Evolutionary conservation across 2,113 vertebrate genomes (phyloP).

Genomic region (Copsychus sechellarum): DNA sequence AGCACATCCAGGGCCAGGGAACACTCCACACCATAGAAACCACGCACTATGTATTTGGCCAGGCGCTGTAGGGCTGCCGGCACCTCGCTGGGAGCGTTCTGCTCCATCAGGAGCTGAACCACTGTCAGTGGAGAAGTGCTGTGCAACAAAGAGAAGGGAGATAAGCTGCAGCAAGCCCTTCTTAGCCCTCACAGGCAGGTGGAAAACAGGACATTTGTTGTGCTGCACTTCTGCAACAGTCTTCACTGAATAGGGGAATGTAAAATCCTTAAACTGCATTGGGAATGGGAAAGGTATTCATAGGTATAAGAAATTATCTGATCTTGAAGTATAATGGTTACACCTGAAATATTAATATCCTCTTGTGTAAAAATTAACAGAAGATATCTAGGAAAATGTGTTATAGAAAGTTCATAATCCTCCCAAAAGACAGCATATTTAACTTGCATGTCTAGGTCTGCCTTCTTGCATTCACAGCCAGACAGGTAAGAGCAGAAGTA

Average conservation of each 20-base stretch:
- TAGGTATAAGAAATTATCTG: neutral
- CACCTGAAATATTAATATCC: neutral
- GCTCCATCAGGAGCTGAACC: slow-evolving; percentile 31
- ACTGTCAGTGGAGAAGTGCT: neutral
- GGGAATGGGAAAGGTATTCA: neutral
- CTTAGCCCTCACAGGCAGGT: neutral
- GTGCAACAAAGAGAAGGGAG: neutral
- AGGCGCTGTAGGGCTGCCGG: slow-evolving; percentile 53
- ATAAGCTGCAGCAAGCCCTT: neutral
- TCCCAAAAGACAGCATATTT: neutral
- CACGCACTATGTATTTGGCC: slow-evolving; percentile 56
- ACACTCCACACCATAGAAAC: slow-evolving; percentile 57
- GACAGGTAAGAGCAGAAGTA: neutral
- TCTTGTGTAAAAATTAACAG: neutral
- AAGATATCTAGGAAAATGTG: neutral
- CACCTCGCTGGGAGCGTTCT: neutral
- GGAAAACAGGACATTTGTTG: neutral
- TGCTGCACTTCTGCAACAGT: neutral
- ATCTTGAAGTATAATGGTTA: neutral
- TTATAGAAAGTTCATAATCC: neutral
- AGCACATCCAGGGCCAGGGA: slow-evolving; percentile 47
- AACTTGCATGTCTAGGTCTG: neutral
- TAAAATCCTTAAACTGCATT: neutral
- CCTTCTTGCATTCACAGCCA: neutral
- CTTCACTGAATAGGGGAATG: neutral